A percentile compares a stretch with the other conserved stretches of the same genome.
Evolutionary conservation across 2,888 invertebrate genomes (phyloP).

Genomic region (Sinelater perroti): DNA sequence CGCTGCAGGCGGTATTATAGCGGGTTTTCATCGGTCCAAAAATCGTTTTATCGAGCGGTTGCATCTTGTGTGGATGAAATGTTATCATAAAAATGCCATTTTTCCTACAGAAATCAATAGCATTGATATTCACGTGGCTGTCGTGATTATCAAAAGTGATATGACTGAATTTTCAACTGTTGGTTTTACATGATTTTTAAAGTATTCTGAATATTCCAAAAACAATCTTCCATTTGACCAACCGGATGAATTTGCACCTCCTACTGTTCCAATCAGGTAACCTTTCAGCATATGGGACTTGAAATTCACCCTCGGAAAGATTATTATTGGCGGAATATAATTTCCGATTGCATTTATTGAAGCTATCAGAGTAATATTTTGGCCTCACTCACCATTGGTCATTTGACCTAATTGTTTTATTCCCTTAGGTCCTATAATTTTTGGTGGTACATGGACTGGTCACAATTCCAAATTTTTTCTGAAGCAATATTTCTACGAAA

Average conservation of each 20-base stretch:
- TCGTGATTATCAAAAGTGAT: slow-evolving; percentile 49
- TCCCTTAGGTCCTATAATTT: slow-evolving; percentile 51
- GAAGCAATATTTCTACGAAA: no score
- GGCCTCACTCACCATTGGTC: slow-evolving; percentile 54
- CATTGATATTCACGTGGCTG: no score
- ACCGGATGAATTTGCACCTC: slow-evolving; percentile 28
- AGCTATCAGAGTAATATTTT: slow-evolving; percentile 49
- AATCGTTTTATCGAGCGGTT: no score
- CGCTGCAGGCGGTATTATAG: no score
- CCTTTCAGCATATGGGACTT: slow-evolving; percentile 10
- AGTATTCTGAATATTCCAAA: slow-evolving; percentile 10
- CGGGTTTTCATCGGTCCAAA: no score
- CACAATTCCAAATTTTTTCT: no score
- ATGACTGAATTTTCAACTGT: neutral
- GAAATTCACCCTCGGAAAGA: slow-evolving; percentile 19
- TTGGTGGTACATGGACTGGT: slow-evolving; percentile 51
- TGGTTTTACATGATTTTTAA: slow-evolving; percentile 8
- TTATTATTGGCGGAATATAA: slow-evolving; percentile 51
- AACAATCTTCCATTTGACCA: slow-evolving; percentile 15
- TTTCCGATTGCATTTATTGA: slow-evolving; percentile 53
- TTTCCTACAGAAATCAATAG: no score
- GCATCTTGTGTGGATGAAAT: no score
- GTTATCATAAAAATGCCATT: no score
- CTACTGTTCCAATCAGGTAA: slow-evolving; percentile 3
- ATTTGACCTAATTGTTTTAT: slow-evolving; percentile 52